phyloP scores from a whole-genome alignment of 1,140 invertebrate species.

The Euura saliciscinereae region DNA sequence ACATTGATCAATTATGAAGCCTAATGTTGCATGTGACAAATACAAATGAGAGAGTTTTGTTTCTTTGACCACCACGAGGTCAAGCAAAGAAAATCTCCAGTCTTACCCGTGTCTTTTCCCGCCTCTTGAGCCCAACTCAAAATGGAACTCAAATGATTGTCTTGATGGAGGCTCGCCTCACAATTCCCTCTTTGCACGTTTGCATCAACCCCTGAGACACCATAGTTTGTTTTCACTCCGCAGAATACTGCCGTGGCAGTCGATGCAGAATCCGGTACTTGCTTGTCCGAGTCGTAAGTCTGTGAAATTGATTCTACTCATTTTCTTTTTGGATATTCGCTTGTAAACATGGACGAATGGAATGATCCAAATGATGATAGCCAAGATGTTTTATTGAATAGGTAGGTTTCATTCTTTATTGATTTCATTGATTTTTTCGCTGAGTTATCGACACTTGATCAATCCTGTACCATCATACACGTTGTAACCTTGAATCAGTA shows the following conservation, averaged over 20 bases:
- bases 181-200: constrained; percentile 72
- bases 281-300: constrained; percentile 88
- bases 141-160: constrained; percentile 67
- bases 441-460: too few species aligned
- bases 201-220: constrained; percentile 77
- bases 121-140: constrained; percentile 72
- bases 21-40: constrained; percentile 13
- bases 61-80: too few species aligned
- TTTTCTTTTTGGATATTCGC: too few species aligned
- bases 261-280: constrained; percentile 89
- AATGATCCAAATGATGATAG: too few species aligned
- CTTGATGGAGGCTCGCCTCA: constrained; percentile 64
- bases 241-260: constrained; percentile 87
- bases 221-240: constrained; percentile 85
- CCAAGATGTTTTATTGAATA: too few species aligned
- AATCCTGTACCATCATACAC: too few species aligned
- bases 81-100: too few species aligned
- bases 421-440: too few species aligned
- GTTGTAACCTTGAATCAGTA: too few species aligned
- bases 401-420: too few species aligned
- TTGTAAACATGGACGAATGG: too few species aligned
- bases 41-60: too few species aligned
- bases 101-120: constrained; percentile 76
- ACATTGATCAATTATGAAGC: neutral
- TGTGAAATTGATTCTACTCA: constrained; percentile 49